Percentiles rank a stretch among this genome's conserved stretches.
Evolutionary conservation across 2,888 invertebrate genomes (phyloP).

Genomic region (Linnaemya vulpina): DNA sequence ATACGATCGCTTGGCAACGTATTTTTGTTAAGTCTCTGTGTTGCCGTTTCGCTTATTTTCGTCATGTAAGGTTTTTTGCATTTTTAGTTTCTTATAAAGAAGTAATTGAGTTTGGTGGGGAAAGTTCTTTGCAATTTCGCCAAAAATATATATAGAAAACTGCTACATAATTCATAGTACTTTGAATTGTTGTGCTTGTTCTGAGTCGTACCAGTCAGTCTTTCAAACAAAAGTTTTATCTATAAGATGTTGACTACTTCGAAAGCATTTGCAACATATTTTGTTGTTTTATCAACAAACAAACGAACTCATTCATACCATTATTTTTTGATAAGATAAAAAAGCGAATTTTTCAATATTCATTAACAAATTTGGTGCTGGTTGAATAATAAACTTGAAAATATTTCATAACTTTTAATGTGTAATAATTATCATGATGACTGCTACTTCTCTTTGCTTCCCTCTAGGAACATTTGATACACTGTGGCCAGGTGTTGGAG

Average conservation of each 20-base stretch:
- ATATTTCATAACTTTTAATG: constrained; percentile 8
- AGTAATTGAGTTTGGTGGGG: no score
- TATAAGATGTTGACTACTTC: neutral
- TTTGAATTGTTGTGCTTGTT: no score
- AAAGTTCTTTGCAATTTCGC: no score
- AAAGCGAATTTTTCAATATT: neutral
- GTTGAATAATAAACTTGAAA: constrained; percentile 29
- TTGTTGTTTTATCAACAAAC: neutral
- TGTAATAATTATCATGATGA: constrained; percentile 2
- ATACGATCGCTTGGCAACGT: no score
- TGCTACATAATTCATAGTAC: no score
- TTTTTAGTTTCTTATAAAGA: no score
- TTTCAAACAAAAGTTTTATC: neutral
- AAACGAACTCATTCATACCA: neutral
- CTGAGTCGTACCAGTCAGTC: no score
- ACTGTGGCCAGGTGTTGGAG: constrained; percentile 89
- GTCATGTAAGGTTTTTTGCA: no score
- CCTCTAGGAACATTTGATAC: constrained; percentile 86
- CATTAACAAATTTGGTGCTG: neutral
- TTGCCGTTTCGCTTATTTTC: no score
- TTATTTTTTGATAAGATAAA: constrained; percentile 24
- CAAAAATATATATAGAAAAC: no score
- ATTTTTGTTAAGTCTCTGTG: no score
- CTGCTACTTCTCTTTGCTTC: neutral
- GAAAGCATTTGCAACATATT: neutral